phyloP scores from a whole-genome alignment of 2,888 invertebrate genomes.

The Sminthurides aquaticus region DNA sequence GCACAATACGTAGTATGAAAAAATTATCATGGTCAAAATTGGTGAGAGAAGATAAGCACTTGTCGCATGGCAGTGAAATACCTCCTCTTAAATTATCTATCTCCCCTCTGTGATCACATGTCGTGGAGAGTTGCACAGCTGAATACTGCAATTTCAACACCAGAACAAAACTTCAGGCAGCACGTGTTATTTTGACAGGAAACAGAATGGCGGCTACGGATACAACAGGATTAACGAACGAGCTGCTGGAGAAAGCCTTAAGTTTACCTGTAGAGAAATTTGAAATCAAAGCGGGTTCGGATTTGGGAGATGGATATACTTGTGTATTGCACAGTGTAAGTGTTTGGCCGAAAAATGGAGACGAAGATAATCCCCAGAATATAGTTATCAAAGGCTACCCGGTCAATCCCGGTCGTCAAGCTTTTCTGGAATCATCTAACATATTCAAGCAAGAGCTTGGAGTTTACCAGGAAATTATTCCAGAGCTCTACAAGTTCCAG shows the following conservation, averaged over 20 bases:
- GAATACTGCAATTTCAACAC: too few species aligned
- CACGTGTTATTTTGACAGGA: too few species aligned
- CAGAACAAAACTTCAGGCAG: too few species aligned
- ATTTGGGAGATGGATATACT: not conserved
- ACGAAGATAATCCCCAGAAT: not conserved
- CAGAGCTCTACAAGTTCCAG: not conserved
- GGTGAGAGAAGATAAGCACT: too few species aligned
- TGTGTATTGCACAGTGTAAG: not conserved
- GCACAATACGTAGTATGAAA: too few species aligned
- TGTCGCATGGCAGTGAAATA: too few species aligned
- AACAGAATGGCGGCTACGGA: not conserved
- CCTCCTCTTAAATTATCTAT: too few species aligned
- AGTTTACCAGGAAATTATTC: not conserved
- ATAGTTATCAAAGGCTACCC: conserved; percentile 7
- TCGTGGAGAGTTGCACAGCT: not conserved
- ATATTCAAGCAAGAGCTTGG: not conserved
- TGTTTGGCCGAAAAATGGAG: not conserved
- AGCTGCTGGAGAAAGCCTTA: not conserved
- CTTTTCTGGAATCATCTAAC: not conserved
- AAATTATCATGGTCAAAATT: too few species aligned
- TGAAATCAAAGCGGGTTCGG: not conserved
- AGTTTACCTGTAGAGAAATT: not conserved
- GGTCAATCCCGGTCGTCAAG: not conserved
- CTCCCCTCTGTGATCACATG: not conserved
- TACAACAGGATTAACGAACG: not conserved